Evolutionary conservation across 2,797 vertebrate species (phyloP).

Genomic region (Lindbergichthys nudifrons): DNA sequence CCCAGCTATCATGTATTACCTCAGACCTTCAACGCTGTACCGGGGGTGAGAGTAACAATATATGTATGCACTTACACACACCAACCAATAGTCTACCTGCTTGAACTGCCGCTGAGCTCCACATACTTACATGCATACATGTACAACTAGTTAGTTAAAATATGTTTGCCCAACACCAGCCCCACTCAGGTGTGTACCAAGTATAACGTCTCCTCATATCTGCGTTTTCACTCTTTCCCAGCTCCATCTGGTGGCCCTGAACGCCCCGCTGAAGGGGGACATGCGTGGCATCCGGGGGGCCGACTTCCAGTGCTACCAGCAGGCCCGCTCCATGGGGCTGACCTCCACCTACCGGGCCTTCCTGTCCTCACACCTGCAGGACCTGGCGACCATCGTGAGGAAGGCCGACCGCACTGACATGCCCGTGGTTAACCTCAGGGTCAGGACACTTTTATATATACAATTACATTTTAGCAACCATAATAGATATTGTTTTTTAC

Average conservation of each 20-base stretch:
- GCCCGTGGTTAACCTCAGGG: constrained; percentile 93
- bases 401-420: constrained; percentile 87
- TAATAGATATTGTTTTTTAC: neutral
- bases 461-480: neutral
- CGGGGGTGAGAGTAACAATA: constrained; percentile 65
- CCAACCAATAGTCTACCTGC: too few species aligned
- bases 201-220: neutral
- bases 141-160: neutral
- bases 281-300: constrained; percentile 88
- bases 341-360: constrained; percentile 93
- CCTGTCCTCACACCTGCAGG: constrained; percentile 95
- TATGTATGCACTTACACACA: neutral
- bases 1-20: constrained; percentile 73
- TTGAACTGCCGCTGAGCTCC: too few species aligned
- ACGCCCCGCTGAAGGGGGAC: constrained; percentile 89
- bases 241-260: constrained; percentile 94
- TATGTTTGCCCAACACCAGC: neutral
- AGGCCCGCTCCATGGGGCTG: constrained; percentile 90
- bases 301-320: constrained; percentile 95
- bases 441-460: constrained; percentile 53
- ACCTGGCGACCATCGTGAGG: constrained; percentile 91
- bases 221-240: constrained; percentile 54
- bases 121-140: neutral
- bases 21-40: constrained; percentile 56
- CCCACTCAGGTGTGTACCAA: neutral